Percentiles rank a stretch among this genome's conserved stretches.
These are phyloP conservation scores for Capreolus pygargus DNA, from an alignment of 2,113 vertebrate genomes.

Conservation along the genomic window DNA sequence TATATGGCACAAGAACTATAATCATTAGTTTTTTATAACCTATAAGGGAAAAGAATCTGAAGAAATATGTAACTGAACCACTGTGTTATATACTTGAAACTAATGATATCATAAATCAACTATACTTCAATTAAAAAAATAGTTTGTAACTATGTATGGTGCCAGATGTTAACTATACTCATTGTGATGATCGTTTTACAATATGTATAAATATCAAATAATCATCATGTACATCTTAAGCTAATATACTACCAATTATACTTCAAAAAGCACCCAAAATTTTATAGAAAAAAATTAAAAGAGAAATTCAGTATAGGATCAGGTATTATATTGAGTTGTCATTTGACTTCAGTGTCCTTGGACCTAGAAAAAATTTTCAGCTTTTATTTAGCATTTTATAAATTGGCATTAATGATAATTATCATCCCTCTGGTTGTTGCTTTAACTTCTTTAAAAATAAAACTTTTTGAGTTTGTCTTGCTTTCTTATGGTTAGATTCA, in stretches of 20 bases:
- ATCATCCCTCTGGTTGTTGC: background rate
- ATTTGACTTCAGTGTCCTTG: background rate
- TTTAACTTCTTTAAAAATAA: background rate
- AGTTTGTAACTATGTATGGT: background rate
- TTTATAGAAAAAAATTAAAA: background rate
- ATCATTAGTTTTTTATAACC: background rate
- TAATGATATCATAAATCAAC: background rate
- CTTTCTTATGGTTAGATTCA: background rate
- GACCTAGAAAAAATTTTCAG: background rate
- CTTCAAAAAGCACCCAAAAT: background rate
- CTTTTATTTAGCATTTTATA: background rate
- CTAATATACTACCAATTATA: background rate
- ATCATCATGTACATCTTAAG: background rate
- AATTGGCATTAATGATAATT: background rate
- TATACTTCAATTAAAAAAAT: background rate
- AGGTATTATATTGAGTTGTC: background rate
- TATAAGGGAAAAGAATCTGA: background rate
- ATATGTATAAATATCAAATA: background rate
- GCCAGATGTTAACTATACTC: background rate
- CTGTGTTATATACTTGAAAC: background rate
- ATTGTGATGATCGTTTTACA: background rate
- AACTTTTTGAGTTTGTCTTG: background rate
- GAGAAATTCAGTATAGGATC: background rate
- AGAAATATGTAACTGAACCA: background rate
- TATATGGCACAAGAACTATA: background rate